phyloP scores from a whole-genome alignment of 1,140 invertebrate species.

The Philopotamus ludificatus region DNA sequence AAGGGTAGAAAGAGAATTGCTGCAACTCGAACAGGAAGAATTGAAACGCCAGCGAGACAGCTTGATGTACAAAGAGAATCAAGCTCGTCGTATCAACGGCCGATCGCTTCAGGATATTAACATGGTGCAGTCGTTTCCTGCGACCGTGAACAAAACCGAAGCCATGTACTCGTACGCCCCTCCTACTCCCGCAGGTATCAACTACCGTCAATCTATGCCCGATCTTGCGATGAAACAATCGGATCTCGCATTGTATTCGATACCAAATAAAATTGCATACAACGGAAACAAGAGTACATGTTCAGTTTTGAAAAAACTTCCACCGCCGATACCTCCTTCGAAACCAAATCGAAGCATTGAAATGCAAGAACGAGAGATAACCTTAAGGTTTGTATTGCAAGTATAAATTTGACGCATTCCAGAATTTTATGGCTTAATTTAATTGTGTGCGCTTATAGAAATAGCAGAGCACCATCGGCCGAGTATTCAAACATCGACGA shows the following conservation, averaged over 20 bases:
- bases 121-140: conserved; percentile 44
- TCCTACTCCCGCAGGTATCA: conserved; percentile 44
- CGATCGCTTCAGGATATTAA: conserved; percentile 63
- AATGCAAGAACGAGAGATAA: conserved; percentile 52
- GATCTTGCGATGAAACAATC: conserved; percentile 58
- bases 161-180: conserved; percentile 42
- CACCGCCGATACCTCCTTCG: conserved; percentile 55
- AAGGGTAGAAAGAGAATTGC: conserved; percentile 71
- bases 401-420: conserved; percentile 29
- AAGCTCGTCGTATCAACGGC: conserved; percentile 60
- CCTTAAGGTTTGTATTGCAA: conserved; percentile 49
- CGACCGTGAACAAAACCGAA: conserved; percentile 44
- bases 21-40: conserved; percentile 75
- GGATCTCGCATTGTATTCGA: conserved; percentile 44
- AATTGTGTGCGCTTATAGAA: conserved; percentile 49
- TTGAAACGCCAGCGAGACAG: conserved; percentile 72
- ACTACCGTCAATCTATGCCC: conserved; percentile 69
- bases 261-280: conserved; percentile 1
- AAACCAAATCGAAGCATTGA: conserved; percentile 54
- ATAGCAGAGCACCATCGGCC: conserved; percentile 60
- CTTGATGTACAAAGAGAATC: conserved; percentile 62
- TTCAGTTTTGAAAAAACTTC: conserved; percentile 44
- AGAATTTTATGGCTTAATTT: too few species aligned
- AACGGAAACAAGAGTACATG: conserved; percentile 46
- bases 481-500: conserved; percentile 56